Conservation (phyloP, 2,888 invertebrate genomes). For the Psylliodes chrysocephalus region DNA sequence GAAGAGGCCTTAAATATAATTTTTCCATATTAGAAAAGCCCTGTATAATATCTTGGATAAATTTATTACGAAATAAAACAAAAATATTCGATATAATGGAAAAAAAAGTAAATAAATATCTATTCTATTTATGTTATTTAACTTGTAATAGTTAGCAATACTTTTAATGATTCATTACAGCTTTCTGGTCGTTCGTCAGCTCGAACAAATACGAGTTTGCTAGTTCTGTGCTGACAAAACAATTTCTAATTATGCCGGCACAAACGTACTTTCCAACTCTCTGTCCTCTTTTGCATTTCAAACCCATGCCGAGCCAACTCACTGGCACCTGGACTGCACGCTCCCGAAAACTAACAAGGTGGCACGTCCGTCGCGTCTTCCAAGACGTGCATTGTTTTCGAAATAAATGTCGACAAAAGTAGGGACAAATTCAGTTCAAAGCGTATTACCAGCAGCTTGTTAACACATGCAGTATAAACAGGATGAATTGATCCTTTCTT, state of each 20-base stretch:
- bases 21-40: no score
- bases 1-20: no score
- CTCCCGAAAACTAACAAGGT: constrained; percentile 36
- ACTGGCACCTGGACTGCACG: constrained; percentile 33
- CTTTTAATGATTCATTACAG: not conserved
- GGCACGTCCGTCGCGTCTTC: constrained; percentile 34
- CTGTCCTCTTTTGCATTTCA: constrained; percentile 17
- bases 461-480: constrained; percentile 28
- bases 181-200: not conserved
- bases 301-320: constrained; percentile 9
- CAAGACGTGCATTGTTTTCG: constrained; percentile 43
- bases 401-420: constrained; percentile 35
- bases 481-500: no score
- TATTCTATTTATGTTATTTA: no score
- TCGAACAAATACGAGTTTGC: constrained; percentile 22
- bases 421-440: constrained; percentile 36
- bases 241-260: constrained; percentile 26
- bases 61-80: no score
- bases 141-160: no score
- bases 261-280: constrained; percentile 9
- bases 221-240: constrained; percentile 33
- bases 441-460: constrained; percentile 37
- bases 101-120: no score
- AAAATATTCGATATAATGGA: no score
- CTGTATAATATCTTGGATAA: no score